Percentiles rank a stretch among this genome's conserved stretches.
Evolutionary conservation across 2,888 invertebrate species (phyloP).

Genomic region (Netelia fuscicornis): DNA sequence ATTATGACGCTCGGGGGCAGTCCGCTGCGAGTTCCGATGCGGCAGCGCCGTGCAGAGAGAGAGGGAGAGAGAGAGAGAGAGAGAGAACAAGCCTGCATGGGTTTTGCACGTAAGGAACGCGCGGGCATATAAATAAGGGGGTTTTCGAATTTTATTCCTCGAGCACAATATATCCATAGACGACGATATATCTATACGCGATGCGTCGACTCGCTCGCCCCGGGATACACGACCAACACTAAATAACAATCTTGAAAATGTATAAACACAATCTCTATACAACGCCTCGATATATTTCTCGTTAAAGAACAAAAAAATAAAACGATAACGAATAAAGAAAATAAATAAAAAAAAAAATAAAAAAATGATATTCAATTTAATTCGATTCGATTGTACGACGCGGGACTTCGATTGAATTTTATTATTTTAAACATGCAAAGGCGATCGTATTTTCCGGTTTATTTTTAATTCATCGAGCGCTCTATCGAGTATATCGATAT

Average conservation of each 20-base stretch:
- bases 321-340: conserved; percentile 12
- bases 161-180: conserved; percentile 49
- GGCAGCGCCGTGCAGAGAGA: conserved; percentile 40
- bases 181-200: conserved; percentile 40
- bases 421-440: conserved; percentile 61
- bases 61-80: conserved; percentile 46
- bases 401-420: conserved; percentile 61
- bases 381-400: conserved; percentile 49
- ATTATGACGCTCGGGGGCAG: conserved; percentile 70
- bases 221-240: conserved; percentile 58
- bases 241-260: conserved; percentile 64
- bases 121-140: conserved; percentile 66
- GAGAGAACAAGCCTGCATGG: conserved; percentile 46
- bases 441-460: conserved; percentile 50
- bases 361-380: conserved; percentile 61
- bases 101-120: conserved; percentile 56
- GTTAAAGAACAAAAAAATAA: conserved; percentile 17
- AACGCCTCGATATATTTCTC: conserved; percentile 52
- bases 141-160: conserved; percentile 63
- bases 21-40: conserved; percentile 42
- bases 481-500: background rate
- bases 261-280: conserved; percentile 54
- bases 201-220: conserved; percentile 40
- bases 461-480: conserved; percentile 40
- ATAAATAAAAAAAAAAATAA: conserved; percentile 22